These are phyloP conservation scores for Python bivittatus DNA, from an alignment of 2,113 vertebrate species.

Conservation along the genomic window DNA sequence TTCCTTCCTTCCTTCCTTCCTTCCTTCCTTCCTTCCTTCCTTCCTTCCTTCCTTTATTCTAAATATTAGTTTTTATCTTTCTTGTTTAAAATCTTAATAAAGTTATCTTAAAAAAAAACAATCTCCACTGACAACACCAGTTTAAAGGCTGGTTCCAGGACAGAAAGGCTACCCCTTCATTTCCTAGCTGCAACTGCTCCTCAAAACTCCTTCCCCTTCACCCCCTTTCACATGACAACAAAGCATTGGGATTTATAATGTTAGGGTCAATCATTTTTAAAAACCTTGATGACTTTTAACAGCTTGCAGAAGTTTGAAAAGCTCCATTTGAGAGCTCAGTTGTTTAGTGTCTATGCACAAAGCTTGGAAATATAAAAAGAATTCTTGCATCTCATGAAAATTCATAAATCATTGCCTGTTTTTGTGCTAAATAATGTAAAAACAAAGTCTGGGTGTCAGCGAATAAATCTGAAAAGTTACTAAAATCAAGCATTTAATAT, in stretches of 20 bases:
- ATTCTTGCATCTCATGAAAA: not conserved
- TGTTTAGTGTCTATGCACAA: not conserved
- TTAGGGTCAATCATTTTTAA: not conserved
- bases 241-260: not conserved
- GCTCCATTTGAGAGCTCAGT: not conserved
- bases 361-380: conserved; percentile 17
- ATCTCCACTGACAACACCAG: not conserved
- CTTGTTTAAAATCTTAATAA: too few relatives aligned
- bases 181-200: not conserved
- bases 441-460: not conserved
- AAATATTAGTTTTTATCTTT: too few relatives aligned
- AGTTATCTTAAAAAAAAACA: too few relatives aligned
- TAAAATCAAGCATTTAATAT: not conserved
- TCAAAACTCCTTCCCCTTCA: not conserved
- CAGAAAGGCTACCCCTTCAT: not conserved
- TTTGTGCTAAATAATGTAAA: not conserved
- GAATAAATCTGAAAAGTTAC: conserved; percentile 4
- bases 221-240: not conserved
- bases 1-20: too few relatives aligned
- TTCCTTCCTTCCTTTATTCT: too few relatives aligned
- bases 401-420: not conserved
- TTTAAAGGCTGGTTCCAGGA: not conserved
- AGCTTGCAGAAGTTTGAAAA: not conserved
- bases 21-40: too few relatives aligned
- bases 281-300: not conserved